A percentile compares a stretch with the other conserved stretches of the same genome.
phyloP scores from a whole-genome alignment of 2,113 vertebrate genomes.

The Nymphicus hollandicus region DNA sequence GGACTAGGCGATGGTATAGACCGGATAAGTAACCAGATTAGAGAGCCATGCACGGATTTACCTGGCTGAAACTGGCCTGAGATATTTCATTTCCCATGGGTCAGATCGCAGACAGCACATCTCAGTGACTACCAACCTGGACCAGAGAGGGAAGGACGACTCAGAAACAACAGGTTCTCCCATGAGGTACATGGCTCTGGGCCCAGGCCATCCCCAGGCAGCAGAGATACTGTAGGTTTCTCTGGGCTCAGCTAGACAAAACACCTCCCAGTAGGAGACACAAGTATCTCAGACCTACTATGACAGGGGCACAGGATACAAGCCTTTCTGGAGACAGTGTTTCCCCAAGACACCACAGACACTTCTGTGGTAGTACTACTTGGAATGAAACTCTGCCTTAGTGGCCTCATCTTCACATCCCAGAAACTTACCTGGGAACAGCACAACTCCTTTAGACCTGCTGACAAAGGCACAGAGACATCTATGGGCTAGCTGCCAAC shows the following conservation, averaged over 20 bases:
- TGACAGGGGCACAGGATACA: neutral
- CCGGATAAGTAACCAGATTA: conserved; percentile 54
- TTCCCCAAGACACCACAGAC: neutral
- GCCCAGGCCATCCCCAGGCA: neutral
- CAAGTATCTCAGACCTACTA: neutral
- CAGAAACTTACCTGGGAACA: neutral
- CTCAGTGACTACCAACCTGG: conserved; percentile 58
- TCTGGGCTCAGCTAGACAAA: neutral
- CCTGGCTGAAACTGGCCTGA: conserved; percentile 64
- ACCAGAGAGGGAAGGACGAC: conserved; percentile 52
- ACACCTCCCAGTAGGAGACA: neutral
- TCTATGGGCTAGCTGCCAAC: neutral
- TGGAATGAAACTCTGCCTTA: neutral
- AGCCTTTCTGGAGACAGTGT: neutral
- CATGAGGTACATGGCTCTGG: fast-evolving
- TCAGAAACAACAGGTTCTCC: conserved; percentile 47
- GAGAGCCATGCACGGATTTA: conserved; percentile 31
- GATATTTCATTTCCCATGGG: conserved; percentile 58
- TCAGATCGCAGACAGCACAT: conserved; percentile 51
- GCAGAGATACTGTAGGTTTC: neutral
- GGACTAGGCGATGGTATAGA: neutral
- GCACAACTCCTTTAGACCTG: neutral
- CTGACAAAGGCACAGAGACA: neutral
- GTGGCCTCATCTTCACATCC: neutral
- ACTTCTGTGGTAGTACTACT: neutral